phyloP scores from a whole-genome alignment of 2,797 vertebrate species.

The Sylvilagus floridanus region DNA sequence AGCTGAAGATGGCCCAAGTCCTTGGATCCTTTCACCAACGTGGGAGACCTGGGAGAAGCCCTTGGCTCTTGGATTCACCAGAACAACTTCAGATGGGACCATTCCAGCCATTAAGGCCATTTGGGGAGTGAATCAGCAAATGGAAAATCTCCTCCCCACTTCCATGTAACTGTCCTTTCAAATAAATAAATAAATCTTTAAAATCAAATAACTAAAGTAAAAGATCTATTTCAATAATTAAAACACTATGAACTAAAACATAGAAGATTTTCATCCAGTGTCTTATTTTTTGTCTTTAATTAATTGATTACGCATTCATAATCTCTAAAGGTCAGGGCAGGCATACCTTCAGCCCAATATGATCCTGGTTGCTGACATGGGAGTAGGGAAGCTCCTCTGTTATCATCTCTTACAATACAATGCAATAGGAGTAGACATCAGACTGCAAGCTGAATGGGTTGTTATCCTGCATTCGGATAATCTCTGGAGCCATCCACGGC shows the following conservation, averaged over 20 bases:
- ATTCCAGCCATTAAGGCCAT: no score
- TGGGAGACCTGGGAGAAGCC: no score
- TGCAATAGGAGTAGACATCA: conserved; percentile 98
- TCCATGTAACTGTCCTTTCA: no score
- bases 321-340: conserved; percentile 91
- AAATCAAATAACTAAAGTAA: no score
- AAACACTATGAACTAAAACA: not conserved
- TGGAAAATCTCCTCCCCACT: no score
- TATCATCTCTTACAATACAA: conserved; percentile 97
- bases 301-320: not conserved
- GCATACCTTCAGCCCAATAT: conserved; percentile 97
- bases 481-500: conserved; percentile 99
- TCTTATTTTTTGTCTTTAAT: not conserved
- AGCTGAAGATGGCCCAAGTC: no score
- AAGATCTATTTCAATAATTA: no score
- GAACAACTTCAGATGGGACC: no score
- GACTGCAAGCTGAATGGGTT: conserved; percentile 99
- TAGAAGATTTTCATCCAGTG: not conserved
- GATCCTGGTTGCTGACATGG: conserved; percentile 95
- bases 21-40: no score
- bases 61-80: no score
- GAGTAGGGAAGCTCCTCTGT: conserved; percentile 97
- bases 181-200: no score
- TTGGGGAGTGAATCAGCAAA: no score
- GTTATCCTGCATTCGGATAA: conserved; percentile 98